Evolutionary conservation across 1,140 invertebrate genomes (phyloP).

Genomic region (Magallana angulata): DNA sequence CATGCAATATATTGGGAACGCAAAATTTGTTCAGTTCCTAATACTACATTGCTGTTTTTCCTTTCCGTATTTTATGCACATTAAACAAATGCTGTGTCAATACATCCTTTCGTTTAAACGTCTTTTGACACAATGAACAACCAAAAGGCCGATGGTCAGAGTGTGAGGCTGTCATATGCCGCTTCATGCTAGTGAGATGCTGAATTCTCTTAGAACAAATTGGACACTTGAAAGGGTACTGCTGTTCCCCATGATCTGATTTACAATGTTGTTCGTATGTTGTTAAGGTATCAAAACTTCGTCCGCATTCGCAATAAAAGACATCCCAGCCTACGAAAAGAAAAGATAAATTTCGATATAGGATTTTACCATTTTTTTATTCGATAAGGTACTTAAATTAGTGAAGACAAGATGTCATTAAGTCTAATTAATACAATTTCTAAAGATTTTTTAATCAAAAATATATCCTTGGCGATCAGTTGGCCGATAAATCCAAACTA

Average conservation of each 20-base stretch:
- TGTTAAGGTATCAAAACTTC: not conserved
- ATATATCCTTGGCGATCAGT: too few species aligned
- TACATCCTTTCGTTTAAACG: constrained; percentile 36
- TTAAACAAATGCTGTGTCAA: constrained; percentile 5
- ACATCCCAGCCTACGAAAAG: constrained; percentile 22
- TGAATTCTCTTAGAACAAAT: constrained; percentile 1
- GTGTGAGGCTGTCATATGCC: constrained; percentile 30
- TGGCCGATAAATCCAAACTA: too few species aligned
- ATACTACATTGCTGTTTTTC: not conserved
- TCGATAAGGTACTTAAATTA: too few species aligned
- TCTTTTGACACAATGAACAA: constrained; percentile 3
- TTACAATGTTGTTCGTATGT: constrained; percentile 31
- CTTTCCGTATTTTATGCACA: constrained; percentile 17
- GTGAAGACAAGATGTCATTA: too few species aligned
- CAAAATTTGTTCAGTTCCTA: not conserved
- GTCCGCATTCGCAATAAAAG: constrained; percentile 39
- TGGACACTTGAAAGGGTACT: constrained; percentile 28
- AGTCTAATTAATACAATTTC: too few species aligned
- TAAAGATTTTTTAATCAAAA: too few species aligned
- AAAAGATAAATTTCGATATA: not conserved
- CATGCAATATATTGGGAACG: too few species aligned
- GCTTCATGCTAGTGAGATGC: constrained; percentile 23
- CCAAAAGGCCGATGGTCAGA: constrained; percentile 19
- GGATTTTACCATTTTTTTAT: too few species aligned
- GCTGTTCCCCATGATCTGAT: constrained; percentile 1